Percentiles rank a stretch among this genome's conserved stretches.
Conservation (phyloP, 2,888 invertebrate species). For the Heliconius charithonia region DNA sequence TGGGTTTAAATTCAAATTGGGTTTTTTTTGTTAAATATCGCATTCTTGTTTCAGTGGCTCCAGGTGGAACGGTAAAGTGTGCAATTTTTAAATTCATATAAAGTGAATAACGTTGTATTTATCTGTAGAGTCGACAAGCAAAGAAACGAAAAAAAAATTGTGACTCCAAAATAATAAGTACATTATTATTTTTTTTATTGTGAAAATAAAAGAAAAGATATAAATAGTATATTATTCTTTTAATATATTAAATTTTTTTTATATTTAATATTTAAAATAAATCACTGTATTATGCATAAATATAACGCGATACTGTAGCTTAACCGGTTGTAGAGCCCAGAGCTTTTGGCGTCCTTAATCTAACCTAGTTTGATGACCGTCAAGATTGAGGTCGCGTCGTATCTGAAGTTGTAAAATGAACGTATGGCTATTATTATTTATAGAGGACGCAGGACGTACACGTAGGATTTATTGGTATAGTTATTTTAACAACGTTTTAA, state of each 20-base stretch:
- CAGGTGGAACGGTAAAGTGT: too few species aligned
- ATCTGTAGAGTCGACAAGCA: too few species aligned
- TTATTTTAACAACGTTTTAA: neutral
- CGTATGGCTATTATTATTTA: neutral
- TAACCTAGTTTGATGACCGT: conserved; percentile 46
- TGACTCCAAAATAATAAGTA: too few species aligned
- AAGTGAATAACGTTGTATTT: too few species aligned
- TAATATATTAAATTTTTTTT: too few species aligned
- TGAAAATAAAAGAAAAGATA: too few species aligned
- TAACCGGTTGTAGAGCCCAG: conserved; percentile 55
- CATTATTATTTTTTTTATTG: too few species aligned
- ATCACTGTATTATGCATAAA: neutral
- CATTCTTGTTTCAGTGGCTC: too few species aligned
- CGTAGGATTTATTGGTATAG: neutral
- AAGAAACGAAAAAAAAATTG: too few species aligned
- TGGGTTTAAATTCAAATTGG: neutral
- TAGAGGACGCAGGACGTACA: neutral
- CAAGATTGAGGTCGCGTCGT: conserved; percentile 40
- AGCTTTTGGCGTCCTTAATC: conserved; percentile 58
- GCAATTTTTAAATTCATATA: too few species aligned
- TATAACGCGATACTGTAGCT: conserved; percentile 29
- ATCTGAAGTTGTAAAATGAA: conserved; percentile 1
- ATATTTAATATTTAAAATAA: too few species aligned
- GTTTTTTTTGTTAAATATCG: neutral
- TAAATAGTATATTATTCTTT: too few species aligned